Conservation (phyloP, 2,113 vertebrate genomes). For the Nibea coibor region DNA sequence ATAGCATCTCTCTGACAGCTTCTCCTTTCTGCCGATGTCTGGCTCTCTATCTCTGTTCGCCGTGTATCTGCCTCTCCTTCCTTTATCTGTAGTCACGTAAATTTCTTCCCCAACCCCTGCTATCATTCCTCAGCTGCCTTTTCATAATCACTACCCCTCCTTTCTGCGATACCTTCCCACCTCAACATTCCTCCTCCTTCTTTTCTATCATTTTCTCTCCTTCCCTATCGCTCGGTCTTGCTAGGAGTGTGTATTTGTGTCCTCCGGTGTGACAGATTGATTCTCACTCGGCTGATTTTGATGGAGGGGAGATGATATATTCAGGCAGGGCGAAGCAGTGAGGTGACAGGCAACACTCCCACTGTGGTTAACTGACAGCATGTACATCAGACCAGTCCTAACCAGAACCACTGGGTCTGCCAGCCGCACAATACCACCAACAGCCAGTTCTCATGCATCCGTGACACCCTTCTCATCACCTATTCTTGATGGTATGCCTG, state of each 20-base stretch:
- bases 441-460: constrained; percentile 41
- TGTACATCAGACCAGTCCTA: constrained; percentile 59
- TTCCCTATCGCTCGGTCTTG: constrained; percentile 27
- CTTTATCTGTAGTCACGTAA: constrained; percentile 41
- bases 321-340: constrained; percentile 35
- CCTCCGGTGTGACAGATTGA: constrained; percentile 70
- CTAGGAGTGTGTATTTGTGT: constrained; percentile 24
- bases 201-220: constrained; percentile 21
- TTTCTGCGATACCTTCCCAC: constrained; percentile 51
- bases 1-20: constrained; percentile 66
- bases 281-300: constrained; percentile 72
- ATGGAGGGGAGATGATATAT: constrained; percentile 67
- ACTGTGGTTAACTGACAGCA: constrained; percentile 56
- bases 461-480: constrained; percentile 38
- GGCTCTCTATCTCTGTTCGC: constrained; percentile 30
- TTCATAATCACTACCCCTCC: constrained; percentile 48
- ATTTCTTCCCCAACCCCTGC: constrained; percentile 33
- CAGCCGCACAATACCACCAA: constrained; percentile 37
- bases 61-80: constrained; percentile 28
- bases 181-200: constrained; percentile 48
- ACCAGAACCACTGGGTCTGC: constrained; percentile 53
- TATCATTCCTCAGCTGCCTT: constrained; percentile 55
- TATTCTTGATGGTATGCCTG: constrained; percentile 18
- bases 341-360: constrained; percentile 69
- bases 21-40: constrained; percentile 25